Evolutionary conservation across 2,888 invertebrate species (phyloP), one percentile per base, ranked within the genome.

Genomic region (Pecten maximus): DNA sequence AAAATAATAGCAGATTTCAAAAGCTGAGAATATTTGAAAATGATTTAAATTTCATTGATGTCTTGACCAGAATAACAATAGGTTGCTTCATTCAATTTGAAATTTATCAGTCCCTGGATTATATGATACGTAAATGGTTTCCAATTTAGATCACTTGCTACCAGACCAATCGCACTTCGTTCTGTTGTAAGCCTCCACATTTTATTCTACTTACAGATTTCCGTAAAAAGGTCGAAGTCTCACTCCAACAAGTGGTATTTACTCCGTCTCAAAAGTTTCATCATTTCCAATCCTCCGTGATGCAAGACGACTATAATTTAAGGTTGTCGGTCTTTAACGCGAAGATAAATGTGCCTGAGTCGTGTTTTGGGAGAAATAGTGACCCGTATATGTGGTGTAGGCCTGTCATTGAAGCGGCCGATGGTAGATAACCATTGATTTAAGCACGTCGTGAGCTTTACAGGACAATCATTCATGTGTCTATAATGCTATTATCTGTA

Each of bases 181-280:
- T 28, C 74, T 12, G 16, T 10, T 35, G 35, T 74, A 12, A 12
- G 19, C 12, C 6, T 54, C 10, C 23, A 74, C 35, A 74, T 74
- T 74, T 74, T 74, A 74, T 74, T 35, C 74, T 35, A 74, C 74
- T 74, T 74, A 74, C 74, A 35, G 74, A 35, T 74, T 74, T 74
- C 28, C 74, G 23, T 74, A 35, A 74, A 74, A 74, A 74, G 74
- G 74, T 74, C 74, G 74, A 23, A 74, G 15, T 74, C 74, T 28
- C 74, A 28, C 74, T 74, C 35, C 28, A 28, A 74, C 0, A 54
- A 35, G 35, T 28, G 74, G 74, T 74, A 74, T 74, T 74, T 74
- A 74, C 35, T 35, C 1, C 74, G 74, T 74, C 74, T 28, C 35
- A 35, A 10, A 35, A 35, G 74, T 74, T 74, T 35, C 74, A 74